Evolutionary conservation across 2,113 vertebrate species (phyloP).

Genomic region (Speoplatyrhinus poulsoni): DNA sequence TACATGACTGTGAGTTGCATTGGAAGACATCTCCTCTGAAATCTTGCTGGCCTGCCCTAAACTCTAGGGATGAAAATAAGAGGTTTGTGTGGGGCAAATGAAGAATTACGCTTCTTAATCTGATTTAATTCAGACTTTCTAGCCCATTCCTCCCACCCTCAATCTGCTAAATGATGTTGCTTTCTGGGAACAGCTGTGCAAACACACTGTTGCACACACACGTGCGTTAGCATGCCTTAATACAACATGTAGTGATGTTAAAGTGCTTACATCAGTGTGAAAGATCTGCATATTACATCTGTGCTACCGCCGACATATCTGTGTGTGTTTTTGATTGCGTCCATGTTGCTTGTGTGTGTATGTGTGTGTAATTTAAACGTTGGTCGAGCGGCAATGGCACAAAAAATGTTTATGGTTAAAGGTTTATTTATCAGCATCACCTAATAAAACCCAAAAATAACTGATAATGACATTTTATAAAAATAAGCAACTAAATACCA

Average conservation of each 20-base stretch:
- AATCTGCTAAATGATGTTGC: background rate
- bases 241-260: conserved; percentile 28
- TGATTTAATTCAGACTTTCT: background rate
- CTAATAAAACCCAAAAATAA: too few species aligned
- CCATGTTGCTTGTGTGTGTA: background rate
- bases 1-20: too few species aligned
- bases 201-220: conserved; percentile 4
- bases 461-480: too few species aligned
- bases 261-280: conserved; percentile 5
- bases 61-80: background rate
- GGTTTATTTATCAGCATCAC: too few species aligned
- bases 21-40: background rate
- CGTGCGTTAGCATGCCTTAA: background rate
- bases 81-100: background rate
- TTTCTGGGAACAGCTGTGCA: background rate
- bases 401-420: too few species aligned
- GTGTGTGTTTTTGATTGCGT: background rate
- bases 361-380: background rate
- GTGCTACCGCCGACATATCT: background rate
- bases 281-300: background rate
- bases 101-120: background rate
- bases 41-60: background rate
- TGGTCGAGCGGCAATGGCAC: too few species aligned
- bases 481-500: too few species aligned
- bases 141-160: background rate